Evolutionary conservation across 1,140 invertebrate species (phyloP), one percentile per base, ranked within the genome.

Genomic region (Steinernema feltiae): DNA sequence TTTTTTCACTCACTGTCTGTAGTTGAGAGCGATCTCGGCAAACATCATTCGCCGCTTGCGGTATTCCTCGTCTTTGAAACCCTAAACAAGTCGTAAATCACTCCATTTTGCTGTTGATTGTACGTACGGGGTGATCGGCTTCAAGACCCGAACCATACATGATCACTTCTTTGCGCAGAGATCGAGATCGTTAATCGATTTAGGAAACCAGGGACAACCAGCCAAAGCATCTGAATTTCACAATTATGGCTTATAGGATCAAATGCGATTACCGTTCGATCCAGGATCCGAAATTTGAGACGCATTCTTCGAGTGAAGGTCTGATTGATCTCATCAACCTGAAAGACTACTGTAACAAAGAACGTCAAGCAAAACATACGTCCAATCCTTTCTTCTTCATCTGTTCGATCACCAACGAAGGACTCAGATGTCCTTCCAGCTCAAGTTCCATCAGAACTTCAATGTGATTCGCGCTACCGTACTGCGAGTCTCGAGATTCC

Each of bases 41-140:
- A 98, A 99, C 82, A 94, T 91, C 84, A 96, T 92, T 32, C 96
- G 88, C 63, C 97, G 89, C 84, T 94, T 92, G 69, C 96, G 89
- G 87, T 99, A 99, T 1, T 94, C 90, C 0, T 93, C 93, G 89
- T 99, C 97, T 87, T 97, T 97, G 88, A 98, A 99, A 30, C 96
- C 96, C 92, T 93, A 63, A 63, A 63, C 7, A 63, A 17, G 24
- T 15, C 24, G 2, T 63, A 27, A 27, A 27, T 63, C 12, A n/a
- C 24, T 63, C 15, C 7, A 21, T 21, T 3, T n/a, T 3, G 24
- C 12, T 15, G 7, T 12, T 63, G 24, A 63, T n/a, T 46, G 41
- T 21, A 87, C 88, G 88, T 89, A 93, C 92, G 1, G 97, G 97
- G 89, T 99, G 97, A 87, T 99, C 97, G 18, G 96, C 94, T 84